Percentiles rank a stretch among this genome's conserved stretches.
These are phyloP conservation scores for Cydia strobilella DNA, from an alignment of 1,140 invertebrate genomes.

Conservation along the genomic window DNA sequence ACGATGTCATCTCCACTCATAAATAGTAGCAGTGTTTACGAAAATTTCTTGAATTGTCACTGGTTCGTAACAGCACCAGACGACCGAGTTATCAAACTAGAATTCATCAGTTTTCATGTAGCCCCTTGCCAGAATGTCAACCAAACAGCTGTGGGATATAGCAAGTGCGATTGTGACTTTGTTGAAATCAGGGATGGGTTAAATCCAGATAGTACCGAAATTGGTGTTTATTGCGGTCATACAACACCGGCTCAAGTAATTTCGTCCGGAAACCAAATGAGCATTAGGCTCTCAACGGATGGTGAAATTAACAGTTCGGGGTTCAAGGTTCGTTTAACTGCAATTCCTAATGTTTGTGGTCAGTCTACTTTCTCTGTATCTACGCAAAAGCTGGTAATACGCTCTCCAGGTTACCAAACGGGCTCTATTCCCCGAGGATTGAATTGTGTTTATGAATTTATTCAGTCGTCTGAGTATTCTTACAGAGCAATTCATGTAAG, in stretches of 20 bases:
- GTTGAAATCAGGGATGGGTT: slow-evolving; percentile 86
- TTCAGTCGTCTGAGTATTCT: slow-evolving; percentile 34
- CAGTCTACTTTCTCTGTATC: slow-evolving; percentile 69
- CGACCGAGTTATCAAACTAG: slow-evolving; percentile 79
- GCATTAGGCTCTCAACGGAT: slow-evolving; percentile 84
- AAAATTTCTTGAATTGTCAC: slow-evolving; percentile 75
- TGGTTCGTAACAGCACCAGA: slow-evolving; percentile 69
- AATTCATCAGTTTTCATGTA: slow-evolving; percentile 82
- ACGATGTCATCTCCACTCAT: slow-evolving; percentile 61
- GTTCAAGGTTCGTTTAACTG: slow-evolving; percentile 80
- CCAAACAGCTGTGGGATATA: slow-evolving; percentile 71
- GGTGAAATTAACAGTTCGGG: slow-evolving; percentile 80
- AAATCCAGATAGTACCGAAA: slow-evolving; percentile 81
- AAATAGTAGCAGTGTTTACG: slow-evolving; percentile 58
- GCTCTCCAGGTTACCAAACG: slow-evolving; percentile 63
- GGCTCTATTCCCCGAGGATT: slow-evolving; percentile 55
- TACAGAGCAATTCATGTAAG: slow-evolving; percentile 51
- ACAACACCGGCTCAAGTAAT: slow-evolving; percentile 77
- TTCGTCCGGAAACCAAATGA: slow-evolving; percentile 81
- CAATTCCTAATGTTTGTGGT: slow-evolving; percentile 55
- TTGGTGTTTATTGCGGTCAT: slow-evolving; percentile 85
- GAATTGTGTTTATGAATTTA: slow-evolving; percentile 61
- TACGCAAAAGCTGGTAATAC: slow-evolving; percentile 73
- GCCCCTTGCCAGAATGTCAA: slow-evolving; percentile 59
- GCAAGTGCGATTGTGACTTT: slow-evolving; percentile 82